Evolutionary conservation across 2,113 vertebrate genomes (phyloP).

Genomic region (Motacilla alba): DNA sequence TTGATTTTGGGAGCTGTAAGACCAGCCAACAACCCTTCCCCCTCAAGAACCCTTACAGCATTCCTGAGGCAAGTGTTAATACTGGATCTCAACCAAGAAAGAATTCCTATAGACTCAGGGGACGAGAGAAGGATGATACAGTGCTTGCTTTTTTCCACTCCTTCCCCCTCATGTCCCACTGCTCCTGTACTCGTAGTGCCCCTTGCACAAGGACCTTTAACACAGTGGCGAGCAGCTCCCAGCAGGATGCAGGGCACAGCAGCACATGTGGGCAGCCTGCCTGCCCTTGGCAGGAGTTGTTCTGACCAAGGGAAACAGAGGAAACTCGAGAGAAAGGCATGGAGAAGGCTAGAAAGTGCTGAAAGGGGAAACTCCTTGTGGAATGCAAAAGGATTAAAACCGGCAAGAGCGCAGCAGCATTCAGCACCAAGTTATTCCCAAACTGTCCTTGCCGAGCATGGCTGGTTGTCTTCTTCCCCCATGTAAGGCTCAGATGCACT

Average conservation of each 20-base stretch:
- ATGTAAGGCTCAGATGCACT: background rate
- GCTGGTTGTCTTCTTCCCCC: background rate
- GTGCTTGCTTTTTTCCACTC: background rate
- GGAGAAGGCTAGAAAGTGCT: background rate
- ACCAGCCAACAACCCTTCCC: background rate
- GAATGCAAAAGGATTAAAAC: background rate
- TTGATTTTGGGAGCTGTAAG: background rate
- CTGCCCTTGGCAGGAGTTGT: background rate
- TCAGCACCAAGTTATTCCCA: background rate
- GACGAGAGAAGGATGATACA: background rate
- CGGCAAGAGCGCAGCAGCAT: background rate
- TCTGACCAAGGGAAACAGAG: background rate
- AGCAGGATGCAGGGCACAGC: background rate
- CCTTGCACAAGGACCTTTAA: background rate
- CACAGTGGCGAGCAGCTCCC: rapidly evolving
- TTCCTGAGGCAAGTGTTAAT: conserved; percentile 31
- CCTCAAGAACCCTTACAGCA: background rate
- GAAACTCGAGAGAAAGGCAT: background rate
- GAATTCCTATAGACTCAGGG: background rate
- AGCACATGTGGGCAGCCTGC: background rate
- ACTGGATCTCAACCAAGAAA: conserved; percentile 7
- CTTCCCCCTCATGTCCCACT: background rate
- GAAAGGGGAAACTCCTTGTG: background rate
- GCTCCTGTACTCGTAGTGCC: background rate
- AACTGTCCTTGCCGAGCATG: background rate